Evolutionary conservation across 2,888 invertebrate genomes (phyloP), one percentile per base, ranked within the genome.

Genomic region (Lomographa bimaculata): DNA sequence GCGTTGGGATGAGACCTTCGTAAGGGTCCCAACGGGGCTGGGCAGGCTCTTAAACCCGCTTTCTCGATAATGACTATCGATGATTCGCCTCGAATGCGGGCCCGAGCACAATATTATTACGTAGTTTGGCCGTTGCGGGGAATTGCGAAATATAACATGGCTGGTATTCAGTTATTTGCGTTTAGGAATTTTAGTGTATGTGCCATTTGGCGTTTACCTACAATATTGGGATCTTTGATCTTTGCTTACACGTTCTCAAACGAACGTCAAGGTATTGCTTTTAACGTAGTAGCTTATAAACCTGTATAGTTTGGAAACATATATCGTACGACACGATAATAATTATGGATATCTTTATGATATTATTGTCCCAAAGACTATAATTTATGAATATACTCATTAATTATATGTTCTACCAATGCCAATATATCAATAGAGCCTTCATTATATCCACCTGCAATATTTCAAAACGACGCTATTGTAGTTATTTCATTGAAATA

Each of bases 31-130:
- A 62, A 53, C 59, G 84, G 83, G 84, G 71, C 71, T 66, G 74
- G 77, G 75, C 76, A 74, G 80, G 75, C 81, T 86, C 83, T 87
- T 82, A 86, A 82, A 82, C 84, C 80, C 85, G 79, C 81, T 83
- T 84, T 80, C 76, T 80, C 86, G 80, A 89, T 89, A 89, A 86
- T 86, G 84, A 87, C 85, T 86, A 83, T 84, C 83, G 86, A 89
- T 89, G 87, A 86, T 85, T 83, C 77, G 70, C 73, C 80, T 79
- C 72, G 69, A 83, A 84, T 72, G 73, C 62, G 77, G 71, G 72
- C 73, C 70, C 66, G 72, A 74, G 79, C 75, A 81, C 85, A 82
- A 83, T 85, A 86, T 86, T 85, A 86, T 84, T 87, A 87, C 78
- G 79, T 76, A 79, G 77, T 82, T 77, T 64, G 65, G 66, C 69